Evolutionary conservation across 2,888 invertebrate species (phyloP).

Genomic region (Tupiocoris notatus): DNA sequence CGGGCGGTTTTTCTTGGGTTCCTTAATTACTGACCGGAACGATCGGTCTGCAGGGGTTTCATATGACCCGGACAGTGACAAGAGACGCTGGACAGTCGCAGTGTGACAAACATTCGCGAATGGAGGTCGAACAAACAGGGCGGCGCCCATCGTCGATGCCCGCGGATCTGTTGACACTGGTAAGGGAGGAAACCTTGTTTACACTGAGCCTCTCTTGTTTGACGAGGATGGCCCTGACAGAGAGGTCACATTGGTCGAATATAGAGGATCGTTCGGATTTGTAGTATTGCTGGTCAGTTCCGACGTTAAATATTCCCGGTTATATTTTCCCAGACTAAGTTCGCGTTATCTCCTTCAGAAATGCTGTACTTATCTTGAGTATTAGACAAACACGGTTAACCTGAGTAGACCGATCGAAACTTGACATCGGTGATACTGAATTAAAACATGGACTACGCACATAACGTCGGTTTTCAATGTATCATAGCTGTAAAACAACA

Average conservation of each 20-base stretch:
- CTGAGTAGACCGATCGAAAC: no score
- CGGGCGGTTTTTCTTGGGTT: no score
- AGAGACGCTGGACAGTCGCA: not conserved
- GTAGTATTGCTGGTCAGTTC: not conserved
- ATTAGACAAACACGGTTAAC: no score
- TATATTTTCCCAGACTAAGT: no score
- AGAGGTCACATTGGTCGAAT: not conserved
- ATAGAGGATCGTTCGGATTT: not conserved
- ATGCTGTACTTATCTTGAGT: no score
- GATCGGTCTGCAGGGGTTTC: not conserved
- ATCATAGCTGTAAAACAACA: no score
- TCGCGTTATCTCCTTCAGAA: no score
- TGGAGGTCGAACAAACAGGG: slow-evolving; percentile 11
- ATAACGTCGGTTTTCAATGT: no score
- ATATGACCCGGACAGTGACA: not conserved
- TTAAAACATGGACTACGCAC: no score
- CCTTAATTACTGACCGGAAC: slow-evolving; percentile 1
- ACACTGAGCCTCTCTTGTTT: not conserved
- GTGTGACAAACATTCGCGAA: slow-evolving; percentile 5
- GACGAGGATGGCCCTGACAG: not conserved
- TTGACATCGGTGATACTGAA: no score
- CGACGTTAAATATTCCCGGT: no score
- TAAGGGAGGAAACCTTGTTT: not conserved
- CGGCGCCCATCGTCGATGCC: not conserved
- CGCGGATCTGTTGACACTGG: slow-evolving; percentile 7